Conservation (phyloP, 2,888 invertebrate species). For the Philereme transversata region DNA sequence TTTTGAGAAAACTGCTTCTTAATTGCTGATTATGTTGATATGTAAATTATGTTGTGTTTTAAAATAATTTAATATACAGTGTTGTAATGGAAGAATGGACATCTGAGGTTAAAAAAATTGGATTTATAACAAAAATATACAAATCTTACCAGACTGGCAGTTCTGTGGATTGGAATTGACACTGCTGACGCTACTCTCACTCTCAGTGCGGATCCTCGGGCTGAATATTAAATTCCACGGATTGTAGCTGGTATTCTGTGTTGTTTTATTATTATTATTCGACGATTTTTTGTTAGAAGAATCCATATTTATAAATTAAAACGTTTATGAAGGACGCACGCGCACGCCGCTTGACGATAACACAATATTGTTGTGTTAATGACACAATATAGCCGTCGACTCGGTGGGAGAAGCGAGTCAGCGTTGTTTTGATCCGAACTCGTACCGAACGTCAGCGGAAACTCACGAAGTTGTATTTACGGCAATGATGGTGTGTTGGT, state of each 20-base stretch:
- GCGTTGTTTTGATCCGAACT: constrained; percentile 73
- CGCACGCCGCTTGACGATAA: constrained; percentile 56
- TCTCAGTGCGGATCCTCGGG: constrained; percentile 68
- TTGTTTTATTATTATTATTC: constrained; percentile 56
- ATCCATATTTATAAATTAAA: constrained; percentile 57
- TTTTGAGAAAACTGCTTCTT: too few relatives aligned
- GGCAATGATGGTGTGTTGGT: constrained; percentile 41
- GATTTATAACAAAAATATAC: too few relatives aligned
- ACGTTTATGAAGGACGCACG: constrained; percentile 42
- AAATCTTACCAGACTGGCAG: constrained; percentile 63
- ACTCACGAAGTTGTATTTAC: constrained; percentile 62
- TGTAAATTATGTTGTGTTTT: too few relatives aligned
- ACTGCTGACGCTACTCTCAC: constrained; percentile 75
- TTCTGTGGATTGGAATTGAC: constrained; percentile 61
- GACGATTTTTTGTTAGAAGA: constrained; percentile 57
- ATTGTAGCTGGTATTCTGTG: constrained; percentile 57
- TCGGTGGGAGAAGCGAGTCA: constrained; percentile 39
- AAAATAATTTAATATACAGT: too few relatives aligned
- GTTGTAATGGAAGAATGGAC: too few relatives aligned
- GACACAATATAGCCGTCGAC: constrained; percentile 25
- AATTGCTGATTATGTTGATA: too few relatives aligned
- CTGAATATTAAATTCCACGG: constrained; percentile 76
- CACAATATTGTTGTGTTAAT: constrained; percentile 53
- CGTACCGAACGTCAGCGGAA: constrained; percentile 63
- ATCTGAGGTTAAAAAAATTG: too few relatives aligned